phyloP scores from a whole-genome alignment of 2,797 vertebrate species.

The Graptemys geographica region DNA sequence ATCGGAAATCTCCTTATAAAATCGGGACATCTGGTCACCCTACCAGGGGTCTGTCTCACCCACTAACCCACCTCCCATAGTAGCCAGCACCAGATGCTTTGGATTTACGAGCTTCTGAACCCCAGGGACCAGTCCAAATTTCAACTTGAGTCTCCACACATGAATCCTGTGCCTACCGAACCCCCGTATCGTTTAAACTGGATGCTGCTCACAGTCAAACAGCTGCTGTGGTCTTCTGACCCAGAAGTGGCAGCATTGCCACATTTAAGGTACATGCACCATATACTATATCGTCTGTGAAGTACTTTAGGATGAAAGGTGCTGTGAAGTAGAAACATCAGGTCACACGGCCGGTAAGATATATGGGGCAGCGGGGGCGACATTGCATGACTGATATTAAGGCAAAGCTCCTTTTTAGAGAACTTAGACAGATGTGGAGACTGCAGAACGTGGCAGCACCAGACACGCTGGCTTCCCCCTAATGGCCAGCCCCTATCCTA shows the following conservation, averaged over 20 bases:
- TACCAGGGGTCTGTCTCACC: not conserved
- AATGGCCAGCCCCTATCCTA: not conserved
- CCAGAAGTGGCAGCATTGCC: not conserved
- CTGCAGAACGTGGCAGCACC: not conserved
- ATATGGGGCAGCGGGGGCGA: not conserved
- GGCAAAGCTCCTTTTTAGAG: not conserved
- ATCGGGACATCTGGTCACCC: too few species aligned
- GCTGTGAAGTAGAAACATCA: not conserved
- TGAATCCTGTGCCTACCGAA: not conserved
- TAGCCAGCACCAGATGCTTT: not conserved
- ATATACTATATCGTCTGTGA: rapidly evolving
- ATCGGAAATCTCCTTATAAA: too few species aligned
- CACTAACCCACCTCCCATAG: not conserved
- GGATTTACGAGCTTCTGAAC: not conserved
- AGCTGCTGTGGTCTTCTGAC: not conserved
- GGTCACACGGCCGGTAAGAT: not conserved
- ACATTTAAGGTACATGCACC: not conserved
- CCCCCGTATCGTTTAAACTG: rapidly evolving
- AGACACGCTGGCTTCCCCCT: rapidly evolving
- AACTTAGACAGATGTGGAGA: not conserved
- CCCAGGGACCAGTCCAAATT: too few species aligned
- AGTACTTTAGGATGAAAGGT: rapidly evolving
- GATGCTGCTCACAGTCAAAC: rapidly evolving
- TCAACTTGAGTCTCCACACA: rapidly evolving
- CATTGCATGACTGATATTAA: not conserved